Base-by-base conservation (phyloP, 2,888 invertebrate genomes). In the Biston stratarius region DNA sequence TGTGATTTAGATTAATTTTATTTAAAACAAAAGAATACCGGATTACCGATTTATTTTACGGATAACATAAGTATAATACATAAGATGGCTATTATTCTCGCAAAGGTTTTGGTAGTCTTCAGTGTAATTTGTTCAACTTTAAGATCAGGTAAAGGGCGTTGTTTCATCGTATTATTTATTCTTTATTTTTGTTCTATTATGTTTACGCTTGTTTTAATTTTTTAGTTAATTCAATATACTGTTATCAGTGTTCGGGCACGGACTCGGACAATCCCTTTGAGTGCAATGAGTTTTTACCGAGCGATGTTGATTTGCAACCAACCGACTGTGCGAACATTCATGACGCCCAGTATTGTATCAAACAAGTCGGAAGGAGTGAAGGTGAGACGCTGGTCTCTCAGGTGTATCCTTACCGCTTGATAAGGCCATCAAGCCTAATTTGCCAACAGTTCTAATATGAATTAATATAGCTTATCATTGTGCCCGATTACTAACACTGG, bases 351-450 rank as follows among this genome's bases (percentile, higher is more conserved):
- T 99, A 96, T 89, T 99, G 99, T 90, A 95, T 99, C 77, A 99
- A 99, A 94, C 97, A 98, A 82, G 97, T 97, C 69, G 99, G 99
- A 73, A 95, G 99, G 83, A 97, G 95, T 81, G 98, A 97, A 96
- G 98, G 97, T 97, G 94, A 94, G 90, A 79, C 67, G 62, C 62
- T 52, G 57, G 52, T 58, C 62, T 66, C 59, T 69, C 56, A n/a
- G 55, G 42, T 56, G 55, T 33, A 11, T 12, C 42, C 34, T 59
- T 58, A 61, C 33, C 24, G 24, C 24, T 24, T 24, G 24, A 24
- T 24, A 2, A 24, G 24, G 24, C 24, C 24, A 24, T 2, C 24
- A 24, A 24, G 24, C 24, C 24, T 24, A 24, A 24, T 24, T 24
- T 24, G 24, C 24, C 24, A 24, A 24, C 24, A 24, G 1, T 24